Evolutionary conservation across 2,888 invertebrate genomes (phyloP), one percentile per base, ranked within the genome.

Genomic region (Amblyteles armatorius): DNA sequence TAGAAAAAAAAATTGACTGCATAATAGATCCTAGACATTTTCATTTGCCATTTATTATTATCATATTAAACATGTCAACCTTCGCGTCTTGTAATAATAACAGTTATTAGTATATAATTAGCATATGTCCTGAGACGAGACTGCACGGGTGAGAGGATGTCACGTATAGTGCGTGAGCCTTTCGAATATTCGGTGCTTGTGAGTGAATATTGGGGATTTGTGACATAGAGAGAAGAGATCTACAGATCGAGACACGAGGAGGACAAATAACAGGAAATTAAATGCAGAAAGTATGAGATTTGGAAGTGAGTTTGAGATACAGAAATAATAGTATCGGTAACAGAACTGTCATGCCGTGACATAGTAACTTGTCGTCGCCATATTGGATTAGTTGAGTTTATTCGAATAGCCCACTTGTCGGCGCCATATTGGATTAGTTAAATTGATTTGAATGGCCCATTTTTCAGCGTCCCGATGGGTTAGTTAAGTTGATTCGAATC

Each of bases 81-180:
- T 79, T 79, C 33, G 73, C 44, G 48, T 72, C 67, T n/a, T 55
- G 22, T 57, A 22, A 57, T 57, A 19, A 77, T 52, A 52, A 50
- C 48, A 48, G 63, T 73, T 33, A 81, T 78, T 74, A 84, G 73
- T 69, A 72, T 67, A 33, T 33, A 19, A 71, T 74, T 57, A 80
- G 77, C 72, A 48, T 68, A 60, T 74, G 55, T 78, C 82, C 82
- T 69, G 65, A 82, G 69, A 79, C 69, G 77, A 80, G 80, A 83
- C 29, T 77, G 84, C 60, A 81, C 77, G 81, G 74, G 81, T 84
- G 84, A 79, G 74, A 84, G 81, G 82, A 82, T 81, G 69, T 79
- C 74, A 71, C 26, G 82, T 84, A 72, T 72, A 78, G 71, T 67
- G 74, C 74, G 84, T 60, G 71, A 76, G 74, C 65, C 69, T 71